Conservation (phyloP, 2,888 invertebrate genomes). For the Lithophane socia region DNA sequence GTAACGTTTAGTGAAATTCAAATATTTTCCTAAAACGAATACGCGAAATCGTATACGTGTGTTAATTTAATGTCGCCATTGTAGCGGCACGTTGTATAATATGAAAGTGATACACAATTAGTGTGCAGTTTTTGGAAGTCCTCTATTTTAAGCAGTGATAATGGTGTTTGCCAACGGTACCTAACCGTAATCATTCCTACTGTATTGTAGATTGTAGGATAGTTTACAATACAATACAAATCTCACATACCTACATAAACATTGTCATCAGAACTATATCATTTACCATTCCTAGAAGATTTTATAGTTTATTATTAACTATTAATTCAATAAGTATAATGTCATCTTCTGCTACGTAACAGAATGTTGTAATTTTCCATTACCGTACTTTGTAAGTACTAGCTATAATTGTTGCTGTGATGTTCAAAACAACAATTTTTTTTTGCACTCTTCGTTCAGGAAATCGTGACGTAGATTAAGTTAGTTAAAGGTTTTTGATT, state of each 20-base stretch:
- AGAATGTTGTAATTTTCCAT: constrained; percentile 27
- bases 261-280: neutral
- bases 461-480: constrained; percentile 14
- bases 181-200: too few relatives aligned
- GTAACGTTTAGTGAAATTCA: too few relatives aligned
- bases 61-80: too few relatives aligned
- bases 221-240: neutral
- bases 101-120: too few relatives aligned
- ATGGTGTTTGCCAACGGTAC: too few relatives aligned
- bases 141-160: too few relatives aligned
- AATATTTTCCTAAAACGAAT: too few relatives aligned
- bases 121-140: too few relatives aligned
- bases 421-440: constrained; percentile 44
- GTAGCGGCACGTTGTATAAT: too few relatives aligned
- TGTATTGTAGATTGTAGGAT: too few relatives aligned
- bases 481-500: neutral
- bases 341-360: neutral
- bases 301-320: neutral
- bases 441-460: constrained; percentile 16
- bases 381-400: neutral
- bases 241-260: neutral
- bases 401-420: constrained; percentile 1
- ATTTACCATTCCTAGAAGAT: neutral
- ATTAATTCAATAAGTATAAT: neutral
- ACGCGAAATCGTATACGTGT: too few relatives aligned